Evolutionary conservation across 2,888 invertebrate species (phyloP).

Genomic region (Abrostola triplasia): DNA sequence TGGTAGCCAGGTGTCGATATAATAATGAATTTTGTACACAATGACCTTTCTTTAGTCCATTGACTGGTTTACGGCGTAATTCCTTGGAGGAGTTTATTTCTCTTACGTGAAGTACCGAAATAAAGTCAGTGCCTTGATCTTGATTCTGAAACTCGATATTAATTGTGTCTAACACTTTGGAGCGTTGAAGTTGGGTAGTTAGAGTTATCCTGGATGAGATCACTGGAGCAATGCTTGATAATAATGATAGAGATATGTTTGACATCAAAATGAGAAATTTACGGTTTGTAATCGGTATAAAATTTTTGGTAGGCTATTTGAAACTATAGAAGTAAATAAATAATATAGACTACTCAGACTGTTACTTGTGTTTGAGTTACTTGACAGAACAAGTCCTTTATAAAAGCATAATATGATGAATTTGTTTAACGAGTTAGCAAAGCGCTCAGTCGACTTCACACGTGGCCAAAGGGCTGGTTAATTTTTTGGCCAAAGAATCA

Average conservation of each 20-base stretch:
- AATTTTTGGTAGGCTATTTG: neutral
- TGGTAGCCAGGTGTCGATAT: constrained; percentile 59
- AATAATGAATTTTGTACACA: constrained; percentile 59
- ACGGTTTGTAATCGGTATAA: neutral
- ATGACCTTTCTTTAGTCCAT: constrained; percentile 51
- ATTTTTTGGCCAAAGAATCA: too few relatives aligned
- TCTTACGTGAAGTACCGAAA: constrained; percentile 3
- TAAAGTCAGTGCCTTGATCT: constrained; percentile 24
- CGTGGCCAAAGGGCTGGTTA: too few relatives aligned
- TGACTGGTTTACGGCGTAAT: constrained; percentile 61
- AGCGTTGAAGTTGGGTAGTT: constrained; percentile 9
- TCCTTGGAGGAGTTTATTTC: constrained; percentile 60
- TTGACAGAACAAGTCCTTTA: too few relatives aligned
- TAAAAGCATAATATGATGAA: too few relatives aligned
- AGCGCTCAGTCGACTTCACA: too few relatives aligned
- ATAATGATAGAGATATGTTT: neutral
- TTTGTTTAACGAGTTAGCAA: too few relatives aligned
- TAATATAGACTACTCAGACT: too few relatives aligned
- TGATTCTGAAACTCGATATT: constrained; percentile 47
- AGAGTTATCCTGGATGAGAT: constrained; percentile 17
- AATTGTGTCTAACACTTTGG: constrained; percentile 12
- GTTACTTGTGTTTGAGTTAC: too few relatives aligned
- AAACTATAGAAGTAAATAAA: too few relatives aligned
- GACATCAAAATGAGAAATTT: constrained; percentile 2
- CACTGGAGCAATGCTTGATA: constrained; percentile 2